phyloP scores from a whole-genome alignment of 2,797 vertebrate genomes.

The Loriculus beryllinus region DNA sequence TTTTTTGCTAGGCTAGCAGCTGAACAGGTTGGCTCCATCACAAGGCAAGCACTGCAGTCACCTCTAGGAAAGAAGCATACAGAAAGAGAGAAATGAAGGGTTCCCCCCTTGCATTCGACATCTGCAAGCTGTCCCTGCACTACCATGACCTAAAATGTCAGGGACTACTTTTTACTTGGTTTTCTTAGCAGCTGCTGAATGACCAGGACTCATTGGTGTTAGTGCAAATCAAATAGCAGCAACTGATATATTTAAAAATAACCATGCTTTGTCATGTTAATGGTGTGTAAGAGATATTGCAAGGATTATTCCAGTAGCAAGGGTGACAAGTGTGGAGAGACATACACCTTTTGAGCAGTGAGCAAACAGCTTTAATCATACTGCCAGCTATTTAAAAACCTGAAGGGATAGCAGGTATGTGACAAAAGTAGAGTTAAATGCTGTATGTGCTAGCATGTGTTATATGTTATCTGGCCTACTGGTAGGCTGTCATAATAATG shows the following conservation, averaged over 20 bases:
- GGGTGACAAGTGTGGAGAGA: neutral
- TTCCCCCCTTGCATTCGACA: neutral
- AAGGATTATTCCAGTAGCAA: neutral
- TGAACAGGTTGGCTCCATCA: neutral
- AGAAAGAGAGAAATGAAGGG: neutral
- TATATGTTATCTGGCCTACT: neutral
- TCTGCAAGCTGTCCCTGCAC: neutral
- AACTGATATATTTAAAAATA: neutral
- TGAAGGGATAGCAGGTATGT: neutral
- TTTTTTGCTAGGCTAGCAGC: neutral
- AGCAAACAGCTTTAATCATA: neutral
- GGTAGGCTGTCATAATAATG: neutral
- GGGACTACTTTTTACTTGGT: neutral
- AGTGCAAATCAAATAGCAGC: neutral
- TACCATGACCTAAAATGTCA: neutral
- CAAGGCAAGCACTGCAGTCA: neutral
- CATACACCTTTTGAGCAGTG: neutral
- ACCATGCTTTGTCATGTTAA: neutral
- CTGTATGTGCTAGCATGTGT: neutral
- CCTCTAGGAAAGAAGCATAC: neutral
- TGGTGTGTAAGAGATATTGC: neutral
- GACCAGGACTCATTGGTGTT: neutral
- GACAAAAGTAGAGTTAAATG: neutral
- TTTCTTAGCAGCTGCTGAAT: neutral
- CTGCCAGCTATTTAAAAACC: neutral